Percentiles rank a stretch among this genome's conserved stretches.
These are phyloP conservation scores for Trichogramma pretiosum DNA, from an alignment of 1,140 invertebrate species.

Conservation along the genomic window DNA sequence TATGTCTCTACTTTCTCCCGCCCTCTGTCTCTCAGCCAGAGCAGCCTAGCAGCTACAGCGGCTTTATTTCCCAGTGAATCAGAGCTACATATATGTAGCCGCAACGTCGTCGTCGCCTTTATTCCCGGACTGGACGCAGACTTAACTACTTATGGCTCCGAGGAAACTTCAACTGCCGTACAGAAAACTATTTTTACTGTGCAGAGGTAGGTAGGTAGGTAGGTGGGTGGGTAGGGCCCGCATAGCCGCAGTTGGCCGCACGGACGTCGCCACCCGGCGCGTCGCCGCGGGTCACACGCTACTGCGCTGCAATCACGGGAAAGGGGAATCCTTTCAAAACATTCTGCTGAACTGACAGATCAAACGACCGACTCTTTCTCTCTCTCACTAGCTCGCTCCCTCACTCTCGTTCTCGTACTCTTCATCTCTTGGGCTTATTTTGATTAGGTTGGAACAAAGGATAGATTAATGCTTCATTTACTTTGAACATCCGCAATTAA, in stretches of 20 bases:
- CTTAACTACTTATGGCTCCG: background rate
- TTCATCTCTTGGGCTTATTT: no score
- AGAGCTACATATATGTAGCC: background rate
- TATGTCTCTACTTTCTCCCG: conserved; percentile 7
- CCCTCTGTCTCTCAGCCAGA: background rate
- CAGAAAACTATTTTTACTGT: conserved; percentile 1
- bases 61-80: no score
- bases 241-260: no score
- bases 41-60: conserved; percentile 8
- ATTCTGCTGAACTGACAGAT: background rate
- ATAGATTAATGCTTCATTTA: no score
- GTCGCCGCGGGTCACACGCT: background rate
- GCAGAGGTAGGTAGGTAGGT: no score
- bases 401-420: no score
- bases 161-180: conserved; percentile 1
- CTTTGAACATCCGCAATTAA: no score
- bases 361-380: no score
- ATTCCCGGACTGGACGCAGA: conserved; percentile 8
- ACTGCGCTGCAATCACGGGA: background rate
- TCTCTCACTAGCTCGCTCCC: no score
- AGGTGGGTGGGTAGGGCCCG: no score
- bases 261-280: no score
- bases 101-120: background rate
- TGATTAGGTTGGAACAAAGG: no score
- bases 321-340: background rate